Base-by-base conservation (phyloP, 2,888 invertebrate genomes). In the Corbicula japonica region DNA sequence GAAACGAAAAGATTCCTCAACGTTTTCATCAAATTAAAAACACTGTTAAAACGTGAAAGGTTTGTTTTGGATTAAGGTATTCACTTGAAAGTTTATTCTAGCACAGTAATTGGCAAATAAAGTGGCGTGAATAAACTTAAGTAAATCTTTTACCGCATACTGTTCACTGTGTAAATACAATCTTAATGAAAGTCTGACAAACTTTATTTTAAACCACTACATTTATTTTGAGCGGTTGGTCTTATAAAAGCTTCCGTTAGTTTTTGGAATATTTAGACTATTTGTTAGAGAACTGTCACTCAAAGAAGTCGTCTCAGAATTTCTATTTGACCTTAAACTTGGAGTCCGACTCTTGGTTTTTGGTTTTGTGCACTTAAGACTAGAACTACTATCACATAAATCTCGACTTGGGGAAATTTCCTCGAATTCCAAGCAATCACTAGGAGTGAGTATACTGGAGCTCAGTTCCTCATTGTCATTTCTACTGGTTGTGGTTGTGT, bases 291-390 rank as follows among this genome's bases (percentile, higher is more conserved):
- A 48, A 15, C 71, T 72, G 34, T 76, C 83, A 54, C 83, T 83
- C 21, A 83, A 58, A 18, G 83, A 83, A 1, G 83, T 80, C 30
- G 71, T 83, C 32, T 83, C 83, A 0, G 83, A 77, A 35, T 77
- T 70, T 23, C 65, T 74, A 60, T 80, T 77, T 26, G 80, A 83
- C 21, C 76, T 68, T 48, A 76, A 63, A 56, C 80, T 80, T 30
- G 80, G 68, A 12, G 73, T 73, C 6, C 75, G 70, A 23, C 71
- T 56, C 69, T 77, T 83, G 26, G 48, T 66, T 34, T 62, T 75
- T 15, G 65, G 52, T 68, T 54, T 72, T 10, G 32, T 62, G 41
- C 35, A 48, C 26, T 38, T 71, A 32, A 63, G 74, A 70, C 80
- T 80, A 56, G 73, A 50, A 48, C 58, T 74, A 44, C 50, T 75